phyloP scores from a whole-genome alignment of 2,113 vertebrate genomes.

The Caloenas nicobarica region DNA sequence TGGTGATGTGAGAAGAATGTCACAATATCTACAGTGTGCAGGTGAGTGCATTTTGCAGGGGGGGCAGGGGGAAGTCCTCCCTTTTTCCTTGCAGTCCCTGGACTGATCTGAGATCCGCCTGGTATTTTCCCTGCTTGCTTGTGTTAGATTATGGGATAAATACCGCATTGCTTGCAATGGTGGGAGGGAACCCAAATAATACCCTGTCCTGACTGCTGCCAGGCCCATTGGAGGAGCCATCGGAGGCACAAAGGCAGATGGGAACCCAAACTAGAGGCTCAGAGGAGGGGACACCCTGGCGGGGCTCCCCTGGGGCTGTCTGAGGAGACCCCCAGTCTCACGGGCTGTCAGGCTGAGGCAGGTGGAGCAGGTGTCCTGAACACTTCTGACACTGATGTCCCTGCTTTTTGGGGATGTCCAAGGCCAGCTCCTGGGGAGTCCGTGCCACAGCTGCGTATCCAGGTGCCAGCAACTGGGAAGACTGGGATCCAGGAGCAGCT shows the following conservation, averaged over 20 bases:
- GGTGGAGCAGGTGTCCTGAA: background rate
- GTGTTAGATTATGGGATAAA: background rate
- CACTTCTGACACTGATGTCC: background rate
- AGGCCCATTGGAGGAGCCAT: background rate
- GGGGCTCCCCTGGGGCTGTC: background rate
- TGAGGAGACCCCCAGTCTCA: background rate
- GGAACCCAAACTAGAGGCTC: background rate
- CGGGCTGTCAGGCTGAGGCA: background rate
- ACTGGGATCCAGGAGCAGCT: background rate
- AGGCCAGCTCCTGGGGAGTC: background rate
- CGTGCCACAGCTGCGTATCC: background rate
- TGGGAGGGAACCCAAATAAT: background rate
- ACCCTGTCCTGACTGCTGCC: background rate
- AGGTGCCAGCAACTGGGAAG: background rate
- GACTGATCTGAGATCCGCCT: background rate
- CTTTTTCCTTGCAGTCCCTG: background rate
- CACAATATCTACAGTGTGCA: background rate
- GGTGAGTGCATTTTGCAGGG: no score
- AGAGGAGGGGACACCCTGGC: background rate
- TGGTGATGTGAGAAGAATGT: background rate
- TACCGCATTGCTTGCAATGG: accelerated
- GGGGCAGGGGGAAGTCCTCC: background rate
- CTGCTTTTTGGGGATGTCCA: background rate
- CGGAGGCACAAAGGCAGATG: background rate
- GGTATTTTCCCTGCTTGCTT: background rate